These are phyloP conservation scores for Rhinoderma darwinii DNA, from an alignment of 2,113 vertebrate genomes.

Conservation along the genomic window DNA sequence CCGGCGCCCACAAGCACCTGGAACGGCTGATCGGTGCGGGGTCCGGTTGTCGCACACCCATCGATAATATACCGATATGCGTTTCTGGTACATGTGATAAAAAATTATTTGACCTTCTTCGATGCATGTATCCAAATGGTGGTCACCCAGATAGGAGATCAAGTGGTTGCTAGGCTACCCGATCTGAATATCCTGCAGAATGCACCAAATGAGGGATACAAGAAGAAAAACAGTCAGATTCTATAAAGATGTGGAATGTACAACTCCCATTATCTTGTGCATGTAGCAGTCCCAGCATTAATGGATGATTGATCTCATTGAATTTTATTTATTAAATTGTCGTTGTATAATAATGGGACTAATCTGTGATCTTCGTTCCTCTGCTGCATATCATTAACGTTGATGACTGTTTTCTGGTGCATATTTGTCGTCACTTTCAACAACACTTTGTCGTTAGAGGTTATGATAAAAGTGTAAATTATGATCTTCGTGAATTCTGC, in stretches of 20 bases:
- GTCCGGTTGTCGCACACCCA: too few species aligned
- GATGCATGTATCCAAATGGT: too few species aligned
- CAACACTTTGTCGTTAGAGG: neutral
- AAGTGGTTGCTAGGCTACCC: too few species aligned
- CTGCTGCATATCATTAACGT: neutral
- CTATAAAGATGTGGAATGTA: neutral
- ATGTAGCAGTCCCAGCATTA: neutral
- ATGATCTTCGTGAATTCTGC: neutral
- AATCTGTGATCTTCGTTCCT: neutral
- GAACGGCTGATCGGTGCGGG: too few species aligned
- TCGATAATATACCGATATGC: too few species aligned
- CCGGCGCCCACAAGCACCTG: too few species aligned
- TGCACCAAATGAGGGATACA: too few species aligned
- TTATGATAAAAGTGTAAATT: neutral
- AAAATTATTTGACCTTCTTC: too few species aligned
- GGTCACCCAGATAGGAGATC: too few species aligned
- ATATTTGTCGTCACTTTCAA: neutral
- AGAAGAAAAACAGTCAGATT: too few species aligned
- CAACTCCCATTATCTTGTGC: neutral
- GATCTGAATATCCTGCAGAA: too few species aligned
- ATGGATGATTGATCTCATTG: neutral
- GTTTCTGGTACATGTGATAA: too few species aligned
- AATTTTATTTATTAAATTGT: neutral
- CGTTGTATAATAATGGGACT: neutral
- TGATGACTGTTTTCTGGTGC: neutral